Percentiles rank a stretch among this genome's conserved stretches.
These are phyloP conservation scores for Hymenopus coronatus DNA, from an alignment of 2,888 invertebrate genomes.

Conservation along the genomic window DNA sequence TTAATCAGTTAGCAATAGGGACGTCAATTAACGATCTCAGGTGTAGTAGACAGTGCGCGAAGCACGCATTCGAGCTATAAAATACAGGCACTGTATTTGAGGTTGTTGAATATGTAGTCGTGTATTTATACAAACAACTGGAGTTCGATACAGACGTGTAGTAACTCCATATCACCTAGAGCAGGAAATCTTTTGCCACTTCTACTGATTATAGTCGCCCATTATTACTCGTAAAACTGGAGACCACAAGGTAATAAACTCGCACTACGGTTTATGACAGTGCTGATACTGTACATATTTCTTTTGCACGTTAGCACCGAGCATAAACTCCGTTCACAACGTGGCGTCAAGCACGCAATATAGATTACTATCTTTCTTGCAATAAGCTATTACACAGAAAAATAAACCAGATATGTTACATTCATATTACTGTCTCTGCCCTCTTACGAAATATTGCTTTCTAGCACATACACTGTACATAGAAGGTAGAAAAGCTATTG, in stretches of 20 bases:
- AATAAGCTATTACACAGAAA: background rate
- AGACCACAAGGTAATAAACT: background rate
- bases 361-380: background rate
- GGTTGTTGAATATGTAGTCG: no score
- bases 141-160: background rate
- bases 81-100: no score
- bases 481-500: no score
- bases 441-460: no score
- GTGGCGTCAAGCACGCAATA: background rate
- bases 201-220: background rate
- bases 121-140: background rate
- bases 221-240: background rate
- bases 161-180: background rate
- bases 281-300: background rate
- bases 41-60: no score
- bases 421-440: no score
- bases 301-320: background rate
- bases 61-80: no score
- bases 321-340: background rate
- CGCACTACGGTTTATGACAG: background rate
- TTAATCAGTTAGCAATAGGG: no score
- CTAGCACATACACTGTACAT: no score
- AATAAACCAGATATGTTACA: no score
- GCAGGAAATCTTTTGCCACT: background rate
- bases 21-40: no score